phyloP scores from a whole-genome alignment of 1,140 invertebrate species.

The Homarus americanus region DNA sequence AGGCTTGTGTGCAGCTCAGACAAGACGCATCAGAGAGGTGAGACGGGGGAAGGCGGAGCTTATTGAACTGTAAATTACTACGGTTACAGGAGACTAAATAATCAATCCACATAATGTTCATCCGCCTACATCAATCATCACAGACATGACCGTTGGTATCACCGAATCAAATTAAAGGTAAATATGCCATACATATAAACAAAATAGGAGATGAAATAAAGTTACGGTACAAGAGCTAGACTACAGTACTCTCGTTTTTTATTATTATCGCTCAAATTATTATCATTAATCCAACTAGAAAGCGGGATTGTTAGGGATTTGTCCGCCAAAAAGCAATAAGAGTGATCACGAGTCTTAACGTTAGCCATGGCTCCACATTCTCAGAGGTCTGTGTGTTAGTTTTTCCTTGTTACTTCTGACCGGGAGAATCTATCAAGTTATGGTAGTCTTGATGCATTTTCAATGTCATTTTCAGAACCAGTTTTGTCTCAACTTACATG shows the following conservation, averaged over 20 bases:
- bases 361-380: too few relatives aligned
- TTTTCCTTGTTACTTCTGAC: too few relatives aligned
- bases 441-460: too few relatives aligned
- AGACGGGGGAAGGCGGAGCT: not conserved
- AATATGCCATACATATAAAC: conserved; percentile 20
- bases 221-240: too few relatives aligned
- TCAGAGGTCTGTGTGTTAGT: too few relatives aligned
- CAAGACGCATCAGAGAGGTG: not conserved
- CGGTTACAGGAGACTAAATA: not conserved
- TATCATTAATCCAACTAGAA: not conserved
- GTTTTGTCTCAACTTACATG: too few relatives aligned
- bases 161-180: conserved; percentile 44
- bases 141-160: conserved; percentile 43
- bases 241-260: too few relatives aligned
- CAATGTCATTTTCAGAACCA: too few relatives aligned
- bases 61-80: not conserved
- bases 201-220: not conserved
- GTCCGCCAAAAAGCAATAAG: too few relatives aligned
- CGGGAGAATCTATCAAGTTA: too few relatives aligned
- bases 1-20: not conserved
- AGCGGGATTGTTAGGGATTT: not conserved
- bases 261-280: too few relatives aligned
- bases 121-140: conserved; percentile 22
- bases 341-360: too few relatives aligned
- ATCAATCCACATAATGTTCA: not conserved